These are phyloP conservation scores for Neomonachus schauinslandi DNA, from an alignment of 2,113 vertebrate genomes.

Conservation along the genomic window DNA sequence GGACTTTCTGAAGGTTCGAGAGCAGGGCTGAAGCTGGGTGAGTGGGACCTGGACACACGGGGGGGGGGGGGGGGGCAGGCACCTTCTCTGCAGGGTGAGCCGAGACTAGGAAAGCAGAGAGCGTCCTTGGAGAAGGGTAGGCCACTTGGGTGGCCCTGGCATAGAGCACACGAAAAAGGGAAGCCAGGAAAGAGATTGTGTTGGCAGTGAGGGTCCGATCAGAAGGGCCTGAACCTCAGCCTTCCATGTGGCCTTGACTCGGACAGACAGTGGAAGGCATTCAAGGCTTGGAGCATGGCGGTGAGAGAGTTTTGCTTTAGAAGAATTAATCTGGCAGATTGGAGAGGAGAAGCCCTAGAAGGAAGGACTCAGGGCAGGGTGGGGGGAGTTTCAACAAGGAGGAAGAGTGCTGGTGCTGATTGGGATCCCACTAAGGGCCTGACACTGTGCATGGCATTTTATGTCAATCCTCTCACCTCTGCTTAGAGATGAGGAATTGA, in stretches of 20 bases:
- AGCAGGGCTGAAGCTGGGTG: no score
- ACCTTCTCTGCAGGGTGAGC: no score
- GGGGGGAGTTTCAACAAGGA: no score
- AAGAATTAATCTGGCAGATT: not conserved
- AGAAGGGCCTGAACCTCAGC: not conserved
- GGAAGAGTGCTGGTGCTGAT: fast-evolving
- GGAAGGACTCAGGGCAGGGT: not conserved
- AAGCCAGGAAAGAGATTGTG: not conserved
- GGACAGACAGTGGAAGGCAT: not conserved
- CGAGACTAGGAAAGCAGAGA: not conserved
- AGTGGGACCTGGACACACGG: not conserved
- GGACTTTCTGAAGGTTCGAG: not conserved
- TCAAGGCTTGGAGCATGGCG: not conserved
- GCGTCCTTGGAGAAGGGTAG: fast-evolving
- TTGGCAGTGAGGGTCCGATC: not conserved
- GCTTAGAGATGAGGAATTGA: not conserved
- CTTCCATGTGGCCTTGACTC: not conserved
- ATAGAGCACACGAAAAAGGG: not conserved
- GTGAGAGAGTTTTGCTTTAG: not conserved
- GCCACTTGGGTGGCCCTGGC: not conserved
- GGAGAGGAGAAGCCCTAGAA: not conserved
- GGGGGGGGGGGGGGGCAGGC: not conserved
- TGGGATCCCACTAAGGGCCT: not conserved
- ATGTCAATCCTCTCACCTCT: not conserved
- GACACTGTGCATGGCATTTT: not conserved